Percentiles rank a stretch among this genome's conserved stretches.
These are phyloP conservation scores for Florisuga fusca DNA, from an alignment of 2,797 vertebrate species.

Conservation along the genomic window DNA sequence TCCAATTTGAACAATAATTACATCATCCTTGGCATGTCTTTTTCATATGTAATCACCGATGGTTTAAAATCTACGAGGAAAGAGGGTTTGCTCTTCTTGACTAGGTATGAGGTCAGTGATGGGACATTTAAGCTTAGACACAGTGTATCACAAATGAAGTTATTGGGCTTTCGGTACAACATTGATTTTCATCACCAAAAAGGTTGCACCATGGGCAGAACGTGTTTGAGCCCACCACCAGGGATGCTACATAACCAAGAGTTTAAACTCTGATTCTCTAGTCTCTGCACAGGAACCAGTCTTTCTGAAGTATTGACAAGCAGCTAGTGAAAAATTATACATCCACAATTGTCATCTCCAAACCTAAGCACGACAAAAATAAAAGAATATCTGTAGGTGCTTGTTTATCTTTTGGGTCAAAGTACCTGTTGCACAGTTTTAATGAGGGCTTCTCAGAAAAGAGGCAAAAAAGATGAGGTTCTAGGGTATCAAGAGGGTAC, in stretches of 20 bases:
- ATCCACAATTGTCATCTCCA: neutral
- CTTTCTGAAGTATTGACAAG: neutral
- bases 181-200: neutral
- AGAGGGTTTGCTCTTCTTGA: too few relatives aligned
- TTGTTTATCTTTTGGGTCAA: neutral
- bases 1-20: neutral
- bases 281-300: neutral
- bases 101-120: neutral
- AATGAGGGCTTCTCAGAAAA: neutral
- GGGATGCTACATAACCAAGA: neutral
- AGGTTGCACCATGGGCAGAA: neutral
- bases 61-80: neutral
- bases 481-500: neutral
- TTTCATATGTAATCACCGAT: neutral
- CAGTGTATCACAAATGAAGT: neutral
- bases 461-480: neutral
- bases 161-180: neutral
- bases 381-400: neutral
- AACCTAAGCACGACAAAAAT: neutral
- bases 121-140: neutral
- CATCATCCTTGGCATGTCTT: neutral
- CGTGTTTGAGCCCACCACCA: neutral
- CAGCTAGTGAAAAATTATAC: neutral
- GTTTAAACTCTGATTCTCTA: neutral
- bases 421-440: neutral